Conservation (phyloP, 2,888 invertebrate genomes). For the Clistopyga incitator region DNA sequence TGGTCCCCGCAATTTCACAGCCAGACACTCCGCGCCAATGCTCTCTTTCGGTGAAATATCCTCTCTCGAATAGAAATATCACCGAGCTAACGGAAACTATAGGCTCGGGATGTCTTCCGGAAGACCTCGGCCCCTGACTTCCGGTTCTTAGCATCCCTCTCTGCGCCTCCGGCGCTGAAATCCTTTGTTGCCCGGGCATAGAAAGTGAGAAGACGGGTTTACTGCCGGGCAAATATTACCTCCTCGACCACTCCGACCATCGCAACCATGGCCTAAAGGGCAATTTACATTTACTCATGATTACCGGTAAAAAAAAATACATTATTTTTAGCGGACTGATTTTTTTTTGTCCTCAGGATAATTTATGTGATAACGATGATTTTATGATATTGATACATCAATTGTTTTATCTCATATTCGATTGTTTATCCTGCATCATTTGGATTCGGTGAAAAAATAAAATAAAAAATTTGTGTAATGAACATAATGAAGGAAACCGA, state of each 20-base stretch:
- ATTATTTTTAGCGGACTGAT: neutral
- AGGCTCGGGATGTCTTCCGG: conserved; percentile 65
- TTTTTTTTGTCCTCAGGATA: neutral
- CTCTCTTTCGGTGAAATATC: conserved; percentile 15
- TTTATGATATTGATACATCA: neutral
- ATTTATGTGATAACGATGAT: neutral
- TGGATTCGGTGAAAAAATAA: no score
- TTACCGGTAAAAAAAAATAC: neutral
- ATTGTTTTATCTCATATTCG: neutral
- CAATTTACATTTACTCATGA: neutral
- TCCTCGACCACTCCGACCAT: neutral
- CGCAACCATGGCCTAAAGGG: neutral
- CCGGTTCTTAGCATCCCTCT: conserved; percentile 61
- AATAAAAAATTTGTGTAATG: no score
- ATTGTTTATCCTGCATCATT: no score
- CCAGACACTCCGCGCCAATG: conserved; percentile 38
- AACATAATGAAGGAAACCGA: no score
- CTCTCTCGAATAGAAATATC: conserved; percentile 46
- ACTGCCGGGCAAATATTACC: conserved; percentile 48
- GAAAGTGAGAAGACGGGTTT: conserved; percentile 9
- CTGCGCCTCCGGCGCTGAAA: conserved; percentile 38
- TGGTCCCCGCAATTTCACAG: conserved; percentile 41
- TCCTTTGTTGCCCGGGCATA: conserved; percentile 47
- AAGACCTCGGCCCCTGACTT: conserved; percentile 57
- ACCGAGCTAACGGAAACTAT: conserved; percentile 62